A percentile compares a stretch with the other conserved stretches of the same genome.
phyloP scores from a whole-genome alignment of 1,140 invertebrate species.

The Drosophila orena region DNA sequence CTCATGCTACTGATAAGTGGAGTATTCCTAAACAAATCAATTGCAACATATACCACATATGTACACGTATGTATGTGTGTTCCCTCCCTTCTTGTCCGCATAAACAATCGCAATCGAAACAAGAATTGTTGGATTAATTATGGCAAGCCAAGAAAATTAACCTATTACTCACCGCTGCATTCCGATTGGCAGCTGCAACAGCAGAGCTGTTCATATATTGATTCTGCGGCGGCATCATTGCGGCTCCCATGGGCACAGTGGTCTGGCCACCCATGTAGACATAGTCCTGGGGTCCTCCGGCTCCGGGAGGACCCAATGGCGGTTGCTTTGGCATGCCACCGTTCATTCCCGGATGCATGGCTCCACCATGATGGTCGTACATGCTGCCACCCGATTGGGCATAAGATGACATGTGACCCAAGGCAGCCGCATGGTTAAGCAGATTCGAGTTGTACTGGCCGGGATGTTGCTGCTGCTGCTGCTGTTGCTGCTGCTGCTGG shows the following conservation, averaged over 20 bases:
- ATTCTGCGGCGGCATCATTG: constrained; percentile 80
- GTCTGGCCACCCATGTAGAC: constrained; percentile 80
- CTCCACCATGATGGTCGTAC: constrained; percentile 78
- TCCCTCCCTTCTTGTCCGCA: neutral
- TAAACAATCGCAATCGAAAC: neutral
- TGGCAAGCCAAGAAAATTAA: neutral
- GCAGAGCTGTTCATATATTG: constrained; percentile 82
- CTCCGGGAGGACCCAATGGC: constrained; percentile 52
- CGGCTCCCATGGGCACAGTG: constrained; percentile 68
- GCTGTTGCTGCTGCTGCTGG: constrained; percentile 62
- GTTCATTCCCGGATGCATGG: constrained; percentile 80
- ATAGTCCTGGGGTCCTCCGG: constrained; percentile 72
- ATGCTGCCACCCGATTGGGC: constrained; percentile 69
- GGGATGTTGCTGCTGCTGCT: constrained; percentile 71
- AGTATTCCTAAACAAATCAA: neutral
- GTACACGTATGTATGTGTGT: too few relatives aligned
- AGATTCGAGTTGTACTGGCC: constrained; percentile 80
- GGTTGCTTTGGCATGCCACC: constrained; percentile 78
- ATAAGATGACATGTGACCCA: constrained; percentile 73
- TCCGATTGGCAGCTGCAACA: constrained; percentile 76
- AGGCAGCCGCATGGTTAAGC: constrained; percentile 74
- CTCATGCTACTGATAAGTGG: neutral
- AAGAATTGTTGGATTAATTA: neutral
- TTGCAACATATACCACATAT: neutral
- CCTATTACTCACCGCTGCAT: constrained; percentile 79